phyloP scores from a whole-genome alignment of 2,888 invertebrate species.

The Lasius platythorax region DNA sequence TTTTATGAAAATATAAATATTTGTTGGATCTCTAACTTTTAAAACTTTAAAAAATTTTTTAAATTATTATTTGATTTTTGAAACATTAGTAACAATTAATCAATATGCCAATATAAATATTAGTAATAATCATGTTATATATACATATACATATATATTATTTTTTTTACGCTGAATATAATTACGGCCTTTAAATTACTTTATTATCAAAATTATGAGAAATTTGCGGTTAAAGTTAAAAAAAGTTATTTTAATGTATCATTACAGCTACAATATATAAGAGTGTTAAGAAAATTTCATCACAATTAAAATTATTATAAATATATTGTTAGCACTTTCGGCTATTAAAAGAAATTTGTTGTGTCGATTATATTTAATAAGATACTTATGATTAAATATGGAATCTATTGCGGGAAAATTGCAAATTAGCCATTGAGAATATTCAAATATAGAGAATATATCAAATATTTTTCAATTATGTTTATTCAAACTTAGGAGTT shows the following conservation, averaged over 20 bases:
- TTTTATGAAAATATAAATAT: conserved; percentile 7
- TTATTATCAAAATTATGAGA: background rate
- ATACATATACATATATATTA: background rate
- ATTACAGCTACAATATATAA: background rate
- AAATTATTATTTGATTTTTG: background rate
- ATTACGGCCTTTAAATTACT: background rate
- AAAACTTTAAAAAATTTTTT: background rate
- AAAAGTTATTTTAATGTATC: background rate
- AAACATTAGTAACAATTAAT: background rate
- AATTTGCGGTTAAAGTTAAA: background rate
- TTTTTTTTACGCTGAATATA: background rate
- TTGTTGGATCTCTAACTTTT: background rate
- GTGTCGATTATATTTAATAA: background rate
- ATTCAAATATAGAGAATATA: background rate
- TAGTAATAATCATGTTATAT: background rate
- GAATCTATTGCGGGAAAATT: too few species aligned
- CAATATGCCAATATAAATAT: background rate
- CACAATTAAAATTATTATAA: background rate
- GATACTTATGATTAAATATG: background rate
- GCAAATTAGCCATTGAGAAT: background rate
- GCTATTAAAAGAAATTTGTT: background rate
- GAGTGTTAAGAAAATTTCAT: background rate
- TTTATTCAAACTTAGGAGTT: too few species aligned
- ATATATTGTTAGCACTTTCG: background rate
- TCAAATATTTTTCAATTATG: too few species aligned